Percentiles rank a stretch among this genome's conserved stretches.
These are phyloP conservation scores for Selene dorsalis DNA, from an alignment of 2,797 vertebrate species.

Conservation along the genomic window DNA sequence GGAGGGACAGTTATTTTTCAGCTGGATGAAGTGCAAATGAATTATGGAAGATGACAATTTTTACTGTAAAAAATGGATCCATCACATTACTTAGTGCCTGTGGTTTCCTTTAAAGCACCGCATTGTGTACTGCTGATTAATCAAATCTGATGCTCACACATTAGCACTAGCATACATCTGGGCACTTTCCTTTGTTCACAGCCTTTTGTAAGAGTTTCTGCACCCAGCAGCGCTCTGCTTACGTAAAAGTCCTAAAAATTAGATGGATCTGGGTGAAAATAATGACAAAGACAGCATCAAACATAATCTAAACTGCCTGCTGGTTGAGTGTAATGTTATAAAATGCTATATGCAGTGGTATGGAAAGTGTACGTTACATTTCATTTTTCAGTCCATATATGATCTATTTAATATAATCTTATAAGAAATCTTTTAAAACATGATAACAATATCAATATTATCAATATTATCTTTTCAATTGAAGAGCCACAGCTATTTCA, in stretches of 20 bases:
- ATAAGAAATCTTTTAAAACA: neutral
- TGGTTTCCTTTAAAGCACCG: neutral
- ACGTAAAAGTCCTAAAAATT: neutral
- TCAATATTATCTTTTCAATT: neutral
- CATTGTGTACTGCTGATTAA: neutral
- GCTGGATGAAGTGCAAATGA: slow-evolving; percentile 2
- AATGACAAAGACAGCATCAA: neutral
- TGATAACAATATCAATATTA: neutral
- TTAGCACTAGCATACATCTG: neutral
- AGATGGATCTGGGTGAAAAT: slow-evolving; percentile 16
- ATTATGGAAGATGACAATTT: neutral
- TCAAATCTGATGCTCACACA: neutral
- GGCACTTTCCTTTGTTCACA: neutral
- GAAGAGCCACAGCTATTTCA: slow-evolving; percentile 22
- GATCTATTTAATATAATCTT: neutral
- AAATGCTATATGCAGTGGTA: no score
- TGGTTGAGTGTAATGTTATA: neutral
- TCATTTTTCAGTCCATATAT: neutral
- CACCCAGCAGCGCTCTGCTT: slow-evolving; percentile 8
- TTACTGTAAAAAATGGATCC: neutral
- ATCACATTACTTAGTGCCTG: neutral
- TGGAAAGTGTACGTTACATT: neutral
- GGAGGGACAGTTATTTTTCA: neutral
- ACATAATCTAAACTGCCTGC: slow-evolving; percentile 8
- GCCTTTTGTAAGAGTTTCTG: neutral